These are phyloP conservation scores for Astur gentilis DNA, from an alignment of 2,113 vertebrate species.

Conservation along the genomic window DNA sequence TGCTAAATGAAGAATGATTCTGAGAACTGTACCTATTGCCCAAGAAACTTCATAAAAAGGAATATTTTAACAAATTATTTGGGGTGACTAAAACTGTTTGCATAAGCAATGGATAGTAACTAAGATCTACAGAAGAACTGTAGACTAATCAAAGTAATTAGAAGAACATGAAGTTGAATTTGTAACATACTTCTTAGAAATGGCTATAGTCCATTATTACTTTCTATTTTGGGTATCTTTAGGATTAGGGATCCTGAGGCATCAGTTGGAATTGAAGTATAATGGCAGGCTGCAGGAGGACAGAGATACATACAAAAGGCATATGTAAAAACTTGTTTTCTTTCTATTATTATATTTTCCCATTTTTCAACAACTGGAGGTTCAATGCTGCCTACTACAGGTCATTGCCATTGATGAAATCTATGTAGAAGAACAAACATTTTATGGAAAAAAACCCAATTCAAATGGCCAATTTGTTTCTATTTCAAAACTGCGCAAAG, in stretches of 20 bases:
- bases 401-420: neutral
- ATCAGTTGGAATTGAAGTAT: neutral
- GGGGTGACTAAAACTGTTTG: neutral
- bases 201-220: neutral
- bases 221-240: neutral
- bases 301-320: neutral
- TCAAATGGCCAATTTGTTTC: neutral
- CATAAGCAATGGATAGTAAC: neutral
- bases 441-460: neutral
- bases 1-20: neutral
- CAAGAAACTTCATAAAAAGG: neutral
- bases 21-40: neutral
- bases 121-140: neutral
- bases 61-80: neutral
- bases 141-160: neutral
- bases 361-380: neutral
- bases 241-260: neutral
- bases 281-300: neutral
- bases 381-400: neutral
- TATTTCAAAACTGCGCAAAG: neutral
- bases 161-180: neutral
- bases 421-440: neutral
- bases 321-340: neutral
- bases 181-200: neutral
- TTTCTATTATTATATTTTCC: neutral